Conservation (phyloP, 1,140 invertebrate genomes). For the Caenorhabditis brenneri region DNA sequence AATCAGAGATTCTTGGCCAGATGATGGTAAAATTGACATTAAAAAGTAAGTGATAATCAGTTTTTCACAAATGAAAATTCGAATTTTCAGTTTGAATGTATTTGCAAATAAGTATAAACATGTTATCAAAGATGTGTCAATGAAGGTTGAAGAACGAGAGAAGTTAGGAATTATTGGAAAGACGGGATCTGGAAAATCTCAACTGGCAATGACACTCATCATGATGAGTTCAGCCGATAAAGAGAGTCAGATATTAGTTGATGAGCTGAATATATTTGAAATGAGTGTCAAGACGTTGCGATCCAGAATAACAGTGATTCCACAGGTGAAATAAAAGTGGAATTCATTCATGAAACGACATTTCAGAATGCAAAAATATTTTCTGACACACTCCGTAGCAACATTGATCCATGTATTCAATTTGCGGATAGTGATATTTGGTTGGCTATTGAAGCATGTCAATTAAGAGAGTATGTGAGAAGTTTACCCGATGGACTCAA, state of each 20-base stretch:
- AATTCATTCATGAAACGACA: neutral
- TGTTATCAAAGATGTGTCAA: slow-evolving; percentile 5
- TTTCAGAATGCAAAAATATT: slow-evolving; percentile 75
- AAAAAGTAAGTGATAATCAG: neutral
- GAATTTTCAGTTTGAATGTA: slow-evolving; percentile 1
- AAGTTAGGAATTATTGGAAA: slow-evolving; percentile 6
- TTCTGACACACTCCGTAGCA: slow-evolving; percentile 82
- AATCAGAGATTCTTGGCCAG: slow-evolving; percentile 26
- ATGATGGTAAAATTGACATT: slow-evolving; percentile 23
- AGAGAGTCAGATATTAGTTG: slow-evolving; percentile 1
- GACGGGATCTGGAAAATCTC: slow-evolving; percentile 28
- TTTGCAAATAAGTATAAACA: slow-evolving; percentile 30
- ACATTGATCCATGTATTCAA: slow-evolving; percentile 83
- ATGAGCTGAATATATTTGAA: slow-evolving; percentile 27
- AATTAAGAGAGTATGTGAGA: slow-evolving; percentile 45
- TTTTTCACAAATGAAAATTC: neutral
- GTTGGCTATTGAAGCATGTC: slow-evolving; percentile 77
- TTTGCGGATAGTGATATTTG: slow-evolving; percentile 78
- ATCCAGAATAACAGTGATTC: slow-evolving; percentile 27
- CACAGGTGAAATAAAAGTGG: neutral
- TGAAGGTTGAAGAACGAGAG: neutral
- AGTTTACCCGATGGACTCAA: neutral
- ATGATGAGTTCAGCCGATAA: slow-evolving; percentile 24
- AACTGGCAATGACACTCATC: slow-evolving; percentile 4
- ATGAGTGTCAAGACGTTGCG: slow-evolving; percentile 14